A percentile compares a stretch with the other conserved stretches of the same genome.
These are phyloP conservation scores for Misgurnus mizolepis DNA, from an alignment of 2,113 vertebrate genomes.

Conservation along the genomic window DNA sequence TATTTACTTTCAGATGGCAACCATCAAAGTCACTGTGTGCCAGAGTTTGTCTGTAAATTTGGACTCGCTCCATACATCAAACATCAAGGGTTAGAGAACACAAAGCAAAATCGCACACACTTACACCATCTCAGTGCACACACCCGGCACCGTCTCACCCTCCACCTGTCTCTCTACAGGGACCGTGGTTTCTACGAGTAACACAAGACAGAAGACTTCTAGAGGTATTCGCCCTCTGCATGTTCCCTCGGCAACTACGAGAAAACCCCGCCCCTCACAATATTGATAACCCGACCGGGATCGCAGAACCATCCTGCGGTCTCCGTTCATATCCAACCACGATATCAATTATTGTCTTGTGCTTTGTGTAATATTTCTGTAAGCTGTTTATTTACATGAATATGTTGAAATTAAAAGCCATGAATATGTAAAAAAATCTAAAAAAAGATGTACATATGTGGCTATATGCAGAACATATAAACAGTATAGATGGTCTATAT, in stretches of 20 bases:
- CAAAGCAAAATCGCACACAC: not conserved
- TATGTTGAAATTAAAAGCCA: conserved; percentile 29
- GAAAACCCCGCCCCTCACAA: conserved; percentile 24
- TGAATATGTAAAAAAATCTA: conserved; percentile 10
- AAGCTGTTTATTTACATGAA: conserved; percentile 27
- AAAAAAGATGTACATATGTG: conserved; percentile 34
- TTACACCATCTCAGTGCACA: not conserved
- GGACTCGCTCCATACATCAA: conserved; percentile 19
- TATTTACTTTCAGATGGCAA: conserved; percentile 33
- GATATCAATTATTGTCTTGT: conserved; percentile 67
- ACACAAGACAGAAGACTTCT: conserved; percentile 36
- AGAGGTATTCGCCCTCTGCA: conserved; percentile 50
- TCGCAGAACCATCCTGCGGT: not conserved
- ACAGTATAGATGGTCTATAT: not conserved
- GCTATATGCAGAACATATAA: conserved; percentile 32
- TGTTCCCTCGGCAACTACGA: conserved; percentile 54
- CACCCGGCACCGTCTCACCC: not conserved
- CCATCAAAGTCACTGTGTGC: conserved; percentile 27
- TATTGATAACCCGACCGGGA: not conserved
- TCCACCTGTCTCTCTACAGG: conserved; percentile 46
- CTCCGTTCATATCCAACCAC: conserved; percentile 10
- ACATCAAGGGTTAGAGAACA: conserved; percentile 14
- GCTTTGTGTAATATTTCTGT: conserved; percentile 62
- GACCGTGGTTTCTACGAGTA: conserved; percentile 66
- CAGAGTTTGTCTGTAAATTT: conserved; percentile 28